Evolutionary conservation across 2,113 vertebrate species (phyloP), one percentile per base, ranked within the genome.

Genomic region (Hemicordylus capensis): DNA sequence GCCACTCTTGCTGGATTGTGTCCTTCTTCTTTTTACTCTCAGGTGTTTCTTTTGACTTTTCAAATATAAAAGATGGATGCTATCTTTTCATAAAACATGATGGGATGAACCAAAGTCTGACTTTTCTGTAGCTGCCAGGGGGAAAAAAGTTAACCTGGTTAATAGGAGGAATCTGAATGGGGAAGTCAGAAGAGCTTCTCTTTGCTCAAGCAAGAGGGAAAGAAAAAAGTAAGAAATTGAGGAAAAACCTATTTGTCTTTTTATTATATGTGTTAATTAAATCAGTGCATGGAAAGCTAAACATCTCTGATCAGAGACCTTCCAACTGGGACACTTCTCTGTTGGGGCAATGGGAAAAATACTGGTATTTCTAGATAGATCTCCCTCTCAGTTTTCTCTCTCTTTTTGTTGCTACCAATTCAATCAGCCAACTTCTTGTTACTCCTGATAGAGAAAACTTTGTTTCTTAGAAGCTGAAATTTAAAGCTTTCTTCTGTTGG

Each of bases 401-500:
- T 82, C 26, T 61, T 79, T 87, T 89, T 76, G 51, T 72, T 44
- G 44, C 56, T 87, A 31, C 24, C 44, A 84, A 6, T 70, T 31
- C 37, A 70, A 24, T 59, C 75, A 69, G 54, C 19, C 20, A 77
- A 67, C 61, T 39, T 83, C 28, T 42, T 76, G 24, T 76, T 79
- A 73, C 42, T n/a, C 28, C 42, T 74, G 9, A 20, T 70, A 72
- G 56, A 64, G 15, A 58, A 0, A 59, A 34, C 9, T 80, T 80
- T 80, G 14, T n/a, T 81, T 88, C 89, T 80, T 31, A 76, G 85
- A 56, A 42, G 88, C 82, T 90, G 81, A 81, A 84, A 74, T 84
- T n/a, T 77, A 42, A 59, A 83, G 14, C 44, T 3, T 44, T 39
- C 88, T 89, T 89, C 85, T 61, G 82, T 93, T 90, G 90, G 91